Base-by-base conservation (phyloP, 1,140 invertebrate species). In the Oreohelix idahoensis region DNA sequence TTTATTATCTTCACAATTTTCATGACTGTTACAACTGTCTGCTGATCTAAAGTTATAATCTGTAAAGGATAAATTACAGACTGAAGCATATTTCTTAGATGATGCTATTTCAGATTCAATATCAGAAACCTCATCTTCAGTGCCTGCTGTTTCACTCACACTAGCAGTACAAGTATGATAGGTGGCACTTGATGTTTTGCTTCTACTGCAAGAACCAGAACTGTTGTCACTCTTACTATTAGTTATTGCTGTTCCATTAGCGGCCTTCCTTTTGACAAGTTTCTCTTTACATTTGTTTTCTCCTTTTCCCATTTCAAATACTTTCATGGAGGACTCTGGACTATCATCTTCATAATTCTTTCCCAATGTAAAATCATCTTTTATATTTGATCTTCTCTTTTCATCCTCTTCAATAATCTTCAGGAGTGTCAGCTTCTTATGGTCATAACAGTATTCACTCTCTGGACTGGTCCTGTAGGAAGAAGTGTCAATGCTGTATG, bases 81-180 rank as follows among this genome's bases (percentile, higher is more conserved):
- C 20, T 10, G 20, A 11, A n/a, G 69, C 2, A 5, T 71, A 38
- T 10, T 39, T n/a, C 26, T 63, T 63, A 1, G 69, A 45, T 2
- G 80, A 35, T 1, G 49, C 80, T n/a, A 82, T 82, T 66, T 82
- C 80, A 58, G 80, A 82, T 32, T 82, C 80, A 75, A 82, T 75
- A 51, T 82, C 80, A 4, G 80, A 82, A 32, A 82, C 80, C 49
- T 82, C 80, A 70, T 82, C 71, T 32, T 81, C 83, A 36, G 85
- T 86, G 70, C 84, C 83, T 71, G 53, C 81, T 32, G 71, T 71
- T 38, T 85, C 85, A 75, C 77, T 79, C 83, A 38, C 75, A 70
- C 79, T 83, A 83, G n/a, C 83, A 73, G 79, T 83, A 66, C n/a
- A 66, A 23, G 53, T 58, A 23, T 58, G 4, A 58, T 58, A 15